Evolutionary conservation across 1,140 invertebrate genomes (phyloP), one percentile per base, ranked within the genome.

Genomic region (Cydia splendana): DNA sequence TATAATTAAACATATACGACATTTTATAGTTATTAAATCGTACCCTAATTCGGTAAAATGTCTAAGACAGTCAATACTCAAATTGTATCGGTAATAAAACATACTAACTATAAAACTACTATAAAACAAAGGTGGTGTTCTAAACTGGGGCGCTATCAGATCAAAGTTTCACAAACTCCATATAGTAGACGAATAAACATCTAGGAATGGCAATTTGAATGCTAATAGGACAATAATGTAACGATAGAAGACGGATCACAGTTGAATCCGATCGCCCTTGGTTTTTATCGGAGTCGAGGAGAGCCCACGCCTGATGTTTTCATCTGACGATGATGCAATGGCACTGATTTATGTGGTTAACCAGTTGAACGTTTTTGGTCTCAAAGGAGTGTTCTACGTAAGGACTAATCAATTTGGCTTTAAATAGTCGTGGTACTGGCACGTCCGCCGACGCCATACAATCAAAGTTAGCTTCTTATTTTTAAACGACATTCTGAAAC

Each of bases 261-360:
- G 18, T 77, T 5, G 20, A 74, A 57, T 30, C 67, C 10, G 51
- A 69, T 79, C 57, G 87, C 86, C 87, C 88, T 90, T 91, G 84
- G 76, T 82, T 87, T 88, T 91, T 87, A 85, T 87, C 85, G 84
- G 75, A 87, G 85, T 87, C 82, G 77, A 80, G 77, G 81, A 71
- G 67, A 71, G 34, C 67, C 67, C 67, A 71, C 67, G 67, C 67
- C 67, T 71, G 67, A 45, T 71, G 67, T 71, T 71, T 71, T 71
- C 67, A 71, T n/a, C n/a, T 45, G 65, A 7, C 42, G 77, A 83
- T 91, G 88, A 88, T 86, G 87, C 82, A 89, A 89, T 84, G 69
- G n/a, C 24, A 78, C 76, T 81, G 73, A 84, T 86, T 86, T 83
- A 81, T 81, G 78, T 82, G 53, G 15, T 82, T 62, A 86, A 89